phyloP scores from a whole-genome alignment of 2,888 invertebrate species.

The Acanthopleura granulata region DNA sequence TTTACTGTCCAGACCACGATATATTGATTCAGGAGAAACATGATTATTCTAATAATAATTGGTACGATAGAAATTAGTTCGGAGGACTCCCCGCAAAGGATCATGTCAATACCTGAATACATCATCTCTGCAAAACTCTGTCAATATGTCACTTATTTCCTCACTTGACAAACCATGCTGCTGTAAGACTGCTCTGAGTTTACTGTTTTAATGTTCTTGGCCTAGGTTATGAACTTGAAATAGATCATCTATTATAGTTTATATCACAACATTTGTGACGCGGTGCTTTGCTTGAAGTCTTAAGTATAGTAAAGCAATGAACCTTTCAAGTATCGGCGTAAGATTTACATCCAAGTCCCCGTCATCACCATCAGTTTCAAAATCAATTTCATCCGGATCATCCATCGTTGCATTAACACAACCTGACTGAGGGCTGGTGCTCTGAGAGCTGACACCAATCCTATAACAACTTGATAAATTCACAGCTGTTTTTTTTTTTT shows the following conservation, averaged over 20 bases:
- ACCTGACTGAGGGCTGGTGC: too few species aligned
- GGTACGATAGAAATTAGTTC: not conserved
- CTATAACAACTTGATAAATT: not conserved
- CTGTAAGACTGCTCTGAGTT: slow-evolving; percentile 11
- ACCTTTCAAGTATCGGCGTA: not conserved
- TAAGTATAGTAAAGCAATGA: slow-evolving; percentile 18
- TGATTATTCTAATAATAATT: slow-evolving; percentile 12
- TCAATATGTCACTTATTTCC: slow-evolving; percentile 5
- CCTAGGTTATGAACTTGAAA: not conserved
- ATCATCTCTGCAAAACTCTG: not conserved
- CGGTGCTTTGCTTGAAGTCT: slow-evolving; percentile 22
- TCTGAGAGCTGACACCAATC: too few species aligned
- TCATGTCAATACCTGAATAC: not conserved
- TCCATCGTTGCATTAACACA: too few species aligned
- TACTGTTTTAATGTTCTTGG: not conserved
- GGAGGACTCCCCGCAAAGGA: not conserved
- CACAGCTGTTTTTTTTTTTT: not conserved
- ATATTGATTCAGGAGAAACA: slow-evolving; percentile 18
- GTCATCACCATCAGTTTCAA: too few species aligned
- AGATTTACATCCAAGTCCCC: not conserved
- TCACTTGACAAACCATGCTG: slow-evolving; percentile 15
- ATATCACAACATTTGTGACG: slow-evolving; percentile 8
- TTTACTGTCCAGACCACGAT: slow-evolving; percentile 11
- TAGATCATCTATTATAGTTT: slow-evolving; percentile 12
- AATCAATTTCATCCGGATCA: too few species aligned